Conservation (phyloP, 2,113 vertebrate species). For the Gavialis gangeticus region DNA sequence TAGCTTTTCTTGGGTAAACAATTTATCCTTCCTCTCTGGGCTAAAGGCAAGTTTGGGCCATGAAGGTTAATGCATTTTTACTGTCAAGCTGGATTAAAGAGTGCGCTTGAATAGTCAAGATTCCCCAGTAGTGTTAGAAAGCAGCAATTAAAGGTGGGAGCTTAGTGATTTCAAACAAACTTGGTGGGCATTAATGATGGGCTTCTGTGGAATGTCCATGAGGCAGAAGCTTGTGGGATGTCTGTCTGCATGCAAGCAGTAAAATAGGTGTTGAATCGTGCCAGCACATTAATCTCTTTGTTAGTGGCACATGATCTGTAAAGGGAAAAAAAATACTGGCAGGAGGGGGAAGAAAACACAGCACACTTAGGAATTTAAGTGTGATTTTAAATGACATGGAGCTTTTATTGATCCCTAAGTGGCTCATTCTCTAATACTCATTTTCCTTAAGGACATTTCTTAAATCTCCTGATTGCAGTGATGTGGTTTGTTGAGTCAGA, state of each 20-base stretch:
- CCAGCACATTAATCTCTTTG: conserved; percentile 45
- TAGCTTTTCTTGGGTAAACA: conserved; percentile 85
- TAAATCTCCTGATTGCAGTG: not conserved
- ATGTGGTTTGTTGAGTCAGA: not conserved
- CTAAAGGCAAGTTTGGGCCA: conserved; percentile 81
- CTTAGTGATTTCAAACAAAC: conserved; percentile 78
- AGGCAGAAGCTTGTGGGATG: conserved; percentile 53
- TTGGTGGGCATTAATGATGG: conserved; percentile 43
- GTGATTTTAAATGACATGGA: conserved; percentile 38
- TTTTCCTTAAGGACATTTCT: conserved; percentile 40
- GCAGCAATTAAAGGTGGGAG: conserved; percentile 77
- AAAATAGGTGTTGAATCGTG: conserved; percentile 22
- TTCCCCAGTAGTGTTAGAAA: conserved; percentile 74
- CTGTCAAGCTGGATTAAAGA: conserved; percentile 83
- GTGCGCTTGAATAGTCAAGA: conserved; percentile 75
- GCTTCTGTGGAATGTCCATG: conserved; percentile 59
- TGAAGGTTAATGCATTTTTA: conserved; percentile 92
- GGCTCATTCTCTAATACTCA: conserved; percentile 39
- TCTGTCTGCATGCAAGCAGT: conserved; percentile 58
- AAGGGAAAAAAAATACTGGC: not conserved
- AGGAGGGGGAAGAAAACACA: conserved; percentile 23
- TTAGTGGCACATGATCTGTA: conserved; percentile 40
- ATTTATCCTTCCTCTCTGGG: conserved; percentile 77
- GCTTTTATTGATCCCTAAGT: conserved; percentile 62
- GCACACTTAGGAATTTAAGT: conserved; percentile 33